Evolutionary conservation across 2,113 vertebrate genomes (phyloP).

Genomic region (Egretta garzetta): DNA sequence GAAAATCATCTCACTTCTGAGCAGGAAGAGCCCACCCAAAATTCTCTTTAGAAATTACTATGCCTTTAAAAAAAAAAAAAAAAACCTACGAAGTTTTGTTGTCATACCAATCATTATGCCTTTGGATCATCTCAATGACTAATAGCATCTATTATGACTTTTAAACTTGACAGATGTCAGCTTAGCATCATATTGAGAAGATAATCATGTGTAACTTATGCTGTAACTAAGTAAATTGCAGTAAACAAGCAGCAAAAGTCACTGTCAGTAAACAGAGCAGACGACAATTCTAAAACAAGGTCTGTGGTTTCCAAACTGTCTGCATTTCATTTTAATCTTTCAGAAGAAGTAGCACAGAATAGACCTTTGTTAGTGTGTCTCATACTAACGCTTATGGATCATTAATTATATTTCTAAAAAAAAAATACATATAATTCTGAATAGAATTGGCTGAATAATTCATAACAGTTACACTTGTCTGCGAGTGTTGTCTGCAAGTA

Average conservation of each 20-base stretch:
- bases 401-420: conserved; percentile 31
- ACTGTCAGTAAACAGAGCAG: conserved; percentile 49
- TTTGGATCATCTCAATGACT: conserved; percentile 32
- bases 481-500: not conserved
- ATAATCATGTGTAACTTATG: conserved; percentile 61
- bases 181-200: not conserved
- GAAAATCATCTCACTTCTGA: not conserved
- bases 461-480: conserved; percentile 5
- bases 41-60: not conserved
- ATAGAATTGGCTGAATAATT: conserved; percentile 49
- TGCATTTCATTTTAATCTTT: conserved; percentile 41
- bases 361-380: conserved; percentile 20
- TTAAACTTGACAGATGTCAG: conserved; percentile 59
- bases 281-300: not conserved
- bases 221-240: conserved; percentile 47
- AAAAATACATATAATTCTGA: not conserved
- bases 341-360: not conserved
- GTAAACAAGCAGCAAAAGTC: conserved; percentile 65
- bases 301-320: conserved; percentile 26
- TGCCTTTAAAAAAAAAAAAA: not conserved
- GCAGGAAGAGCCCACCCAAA: not conserved
- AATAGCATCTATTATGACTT: conserved; percentile 48
- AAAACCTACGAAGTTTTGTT: not conserved
- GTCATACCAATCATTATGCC: not conserved
- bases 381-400: conserved; percentile 6